Base-by-base conservation (phyloP, 2,797 vertebrate genomes). In the Alca torda region DNA sequence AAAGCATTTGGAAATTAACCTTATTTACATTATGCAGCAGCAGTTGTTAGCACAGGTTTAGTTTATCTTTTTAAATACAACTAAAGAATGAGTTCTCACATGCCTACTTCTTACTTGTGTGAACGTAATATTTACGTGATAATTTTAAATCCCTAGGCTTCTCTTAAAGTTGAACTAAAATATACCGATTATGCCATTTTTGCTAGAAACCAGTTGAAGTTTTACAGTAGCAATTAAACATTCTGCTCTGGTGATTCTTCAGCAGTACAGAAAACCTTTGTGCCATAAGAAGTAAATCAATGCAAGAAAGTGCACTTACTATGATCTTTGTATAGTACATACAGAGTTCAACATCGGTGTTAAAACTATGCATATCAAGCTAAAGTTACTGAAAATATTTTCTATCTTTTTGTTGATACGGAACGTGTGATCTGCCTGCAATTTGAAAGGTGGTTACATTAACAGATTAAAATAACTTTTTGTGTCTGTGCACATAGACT, bases 231-330 rank as follows among this genome's bases (percentile, higher is more conserved):
- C 77, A 64, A 86, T 19, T 56, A 56, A 86, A 72, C 46, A 57
- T 78, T 85, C 90, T 72, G 84, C 84, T 90, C 88, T 80, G 69
- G 17, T 75, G 67, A 76, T 37, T 92, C 53, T 43, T 95, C 91
- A 94, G 84, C 83, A 96, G 95, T 93, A 89, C 79, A 81, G 92
- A 84, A 97, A 91, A 93, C 39, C 33, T 65, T 83, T 35, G 92
- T 97, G 95, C 82, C 89, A 87, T 67, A 93, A 92, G 60, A 69
- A 80, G 23, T 77, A 94, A 90, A 97, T 91, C 79, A 94, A 96
- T 28, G 57, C 81, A 96, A 92, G 87, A 21, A 97, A 96, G 97
- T 96, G 77, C 95, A 96, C 96, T 97, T 97, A 96, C 37, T 94
- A 89, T 90, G 87, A 94, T 74, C 84, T 96, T 95, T 95, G 78